Evolutionary conservation across 2,888 invertebrate genomes (phyloP), one percentile per base, ranked within the genome.

Genomic region (Eurois occulta): DNA sequence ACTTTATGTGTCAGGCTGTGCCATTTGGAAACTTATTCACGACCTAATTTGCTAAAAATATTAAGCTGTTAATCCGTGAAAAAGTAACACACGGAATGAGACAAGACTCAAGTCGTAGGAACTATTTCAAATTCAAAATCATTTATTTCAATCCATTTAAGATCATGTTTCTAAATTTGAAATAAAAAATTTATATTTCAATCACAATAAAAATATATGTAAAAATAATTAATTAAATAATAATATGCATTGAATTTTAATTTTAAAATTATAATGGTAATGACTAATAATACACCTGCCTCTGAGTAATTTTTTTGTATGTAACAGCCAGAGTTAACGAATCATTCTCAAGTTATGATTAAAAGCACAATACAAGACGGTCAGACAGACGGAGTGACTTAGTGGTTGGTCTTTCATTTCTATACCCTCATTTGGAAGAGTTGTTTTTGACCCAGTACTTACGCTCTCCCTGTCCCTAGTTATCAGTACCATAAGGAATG

Each of bases 371-470:
- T 32, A n/a, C n/a, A n/a, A n/a, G 41, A 41, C 10, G 48, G 28
- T 10, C 0, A 24, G 16, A 52, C 24, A 11, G 24, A 24, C 21
- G 13, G 24, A 72, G 24, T 32, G 24, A 24, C 4, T 3, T 32
- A 2, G 32, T 70, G 7, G 24, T n/a, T 43, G 24, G 2, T 2
- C n/a, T 72, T 43, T 72, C 2, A 16, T 74, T 38, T 35, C 21
- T 74, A 46, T 24, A 16, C 5, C 35, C 6, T 46, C 0, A 6
- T 46, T 72, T 21, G 0, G 21, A 16, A 13, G 10, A 72, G 21
- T n/a, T 43, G n/a, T 72, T 73, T n/a, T 72, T 73, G 1, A 3
- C 3, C n/a, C 73, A 46, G 1, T n/a, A n/a, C n/a, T 46, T 16
- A 24, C 6, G 10, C 46, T 38, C 21, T 48, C 10, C 16, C 13